These are phyloP conservation scores for Trissonchulus sp. DNA, from an alignment of 2,888 invertebrate species.

Conservation along the genomic window DNA sequence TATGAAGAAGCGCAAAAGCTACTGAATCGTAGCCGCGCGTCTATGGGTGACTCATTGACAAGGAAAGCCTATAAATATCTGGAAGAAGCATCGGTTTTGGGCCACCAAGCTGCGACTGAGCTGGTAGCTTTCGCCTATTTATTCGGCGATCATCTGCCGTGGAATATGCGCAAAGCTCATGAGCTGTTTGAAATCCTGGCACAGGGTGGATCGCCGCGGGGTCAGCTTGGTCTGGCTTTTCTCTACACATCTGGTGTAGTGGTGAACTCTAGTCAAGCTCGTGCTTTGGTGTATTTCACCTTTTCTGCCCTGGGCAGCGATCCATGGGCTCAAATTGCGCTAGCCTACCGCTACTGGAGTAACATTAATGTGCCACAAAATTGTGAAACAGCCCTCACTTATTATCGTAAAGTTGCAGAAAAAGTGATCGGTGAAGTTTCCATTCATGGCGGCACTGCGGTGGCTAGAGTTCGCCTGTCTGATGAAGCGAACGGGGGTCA, in stretches of 20 bases:
- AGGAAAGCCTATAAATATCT: conserved; percentile 70
- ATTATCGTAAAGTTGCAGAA: conserved; percentile 63
- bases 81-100: conserved; percentile 70
- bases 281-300: conserved; percentile 78
- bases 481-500: conserved; percentile 77
- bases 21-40: neutral
- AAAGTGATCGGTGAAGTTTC: conserved; percentile 47
- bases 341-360: conserved; percentile 88
- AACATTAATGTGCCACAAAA: conserved; percentile 80
- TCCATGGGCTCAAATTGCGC: conserved; percentile 87
- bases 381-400: conserved; percentile 82
- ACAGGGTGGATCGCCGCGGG: conserved; percentile 71
- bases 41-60: no score
- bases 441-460: no score
- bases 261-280: conserved; percentile 53
- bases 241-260: conserved; percentile 55
- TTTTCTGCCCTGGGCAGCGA: conserved; percentile 84
- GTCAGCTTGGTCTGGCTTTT: conserved; percentile 65
- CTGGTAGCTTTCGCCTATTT: conserved; percentile 80
- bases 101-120: conserved; percentile 73
- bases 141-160: conserved; percentile 70
- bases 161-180: conserved; percentile 70
- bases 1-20: neutral
- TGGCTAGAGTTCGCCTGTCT: conserved; percentile 78
- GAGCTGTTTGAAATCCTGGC: conserved; percentile 70